Conservation (phyloP, 2,888 invertebrate species). For the Agrotis ipsilon region DNA sequence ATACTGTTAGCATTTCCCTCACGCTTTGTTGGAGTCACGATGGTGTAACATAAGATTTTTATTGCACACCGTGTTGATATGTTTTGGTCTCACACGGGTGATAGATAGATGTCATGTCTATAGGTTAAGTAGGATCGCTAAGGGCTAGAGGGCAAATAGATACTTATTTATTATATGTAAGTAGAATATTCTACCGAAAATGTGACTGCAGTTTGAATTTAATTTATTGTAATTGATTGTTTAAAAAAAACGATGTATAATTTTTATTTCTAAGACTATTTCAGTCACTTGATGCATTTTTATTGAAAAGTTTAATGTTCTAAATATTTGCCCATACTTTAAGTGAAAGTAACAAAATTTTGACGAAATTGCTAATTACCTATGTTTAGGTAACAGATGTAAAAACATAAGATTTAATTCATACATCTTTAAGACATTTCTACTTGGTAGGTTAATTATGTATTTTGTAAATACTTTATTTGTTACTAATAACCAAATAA, state of each 20-base stretch:
- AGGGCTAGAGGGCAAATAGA: slow-evolving; percentile 61
- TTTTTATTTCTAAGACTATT: slow-evolving; percentile 47
- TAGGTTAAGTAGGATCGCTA: slow-evolving; percentile 49
- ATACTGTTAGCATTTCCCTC: slow-evolving; percentile 6
- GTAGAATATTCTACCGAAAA: slow-evolving; percentile 53
- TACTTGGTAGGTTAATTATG: slow-evolving; percentile 76
- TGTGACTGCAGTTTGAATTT: slow-evolving; percentile 59
- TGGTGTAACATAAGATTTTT: slow-evolving; percentile 69
- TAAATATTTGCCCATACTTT: slow-evolving; percentile 60
- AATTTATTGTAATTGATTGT: slow-evolving; percentile 49
- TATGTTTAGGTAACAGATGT: slow-evolving; percentile 60
- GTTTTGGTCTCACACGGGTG: slow-evolving; percentile 60
- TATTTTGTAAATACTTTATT: slow-evolving; percentile 87
- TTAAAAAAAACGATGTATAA: slow-evolving; percentile 42
- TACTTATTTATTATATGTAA: slow-evolving; percentile 58
- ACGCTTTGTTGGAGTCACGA: slow-evolving; percentile 64
- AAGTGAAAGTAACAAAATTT: slow-evolving; percentile 46
- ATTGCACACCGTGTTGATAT: slow-evolving; percentile 67
- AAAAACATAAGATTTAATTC: slow-evolving; percentile 55
- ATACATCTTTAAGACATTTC: slow-evolving; percentile 68
- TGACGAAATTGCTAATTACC: slow-evolving; percentile 60
- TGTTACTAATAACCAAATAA: slow-evolving; percentile 86
- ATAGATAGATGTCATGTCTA: slow-evolving; percentile 54
- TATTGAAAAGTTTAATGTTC: slow-evolving; percentile 29
- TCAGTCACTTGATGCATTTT: slow-evolving; percentile 57